Evolutionary conservation across 2,888 invertebrate species (phyloP).

Genomic region (Oxyteleia sp.): DNA sequence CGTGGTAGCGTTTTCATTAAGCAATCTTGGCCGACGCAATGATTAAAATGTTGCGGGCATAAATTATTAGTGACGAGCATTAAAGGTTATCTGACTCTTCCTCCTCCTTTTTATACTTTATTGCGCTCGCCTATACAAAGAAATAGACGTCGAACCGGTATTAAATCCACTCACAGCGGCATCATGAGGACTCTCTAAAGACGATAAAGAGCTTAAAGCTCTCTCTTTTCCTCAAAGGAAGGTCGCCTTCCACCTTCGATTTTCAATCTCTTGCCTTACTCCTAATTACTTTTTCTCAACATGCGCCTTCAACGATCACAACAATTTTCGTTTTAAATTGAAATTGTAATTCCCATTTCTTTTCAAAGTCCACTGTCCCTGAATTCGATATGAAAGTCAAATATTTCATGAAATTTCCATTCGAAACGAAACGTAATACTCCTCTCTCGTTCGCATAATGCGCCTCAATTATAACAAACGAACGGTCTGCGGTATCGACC

Average conservation of each 20-base stretch:
- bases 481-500: neutral
- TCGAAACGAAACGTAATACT: too few species aligned
- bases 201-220: slow-evolving; percentile 57
- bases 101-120: slow-evolving; percentile 32
- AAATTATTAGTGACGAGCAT: slow-evolving; percentile 11
- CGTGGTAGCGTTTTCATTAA: too few species aligned
- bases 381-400: slow-evolving; percentile 1
- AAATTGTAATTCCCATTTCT: slow-evolving; percentile 23
- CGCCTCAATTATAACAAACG: neutral
- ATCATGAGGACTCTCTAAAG: slow-evolving; percentile 40
- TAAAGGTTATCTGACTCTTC: slow-evolving; percentile 10
- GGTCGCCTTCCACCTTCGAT: slow-evolving; percentile 36
- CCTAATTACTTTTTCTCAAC: slow-evolving; percentile 46
- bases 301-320: slow-evolving; percentile 34
- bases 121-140: slow-evolving; percentile 46
- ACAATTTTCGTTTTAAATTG: slow-evolving; percentile 46
- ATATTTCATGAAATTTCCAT: neutral
- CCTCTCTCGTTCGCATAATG: neutral
- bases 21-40: too few species aligned
- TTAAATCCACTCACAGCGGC: slow-evolving; percentile 36
- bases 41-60: too few species aligned
- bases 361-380: neutral
- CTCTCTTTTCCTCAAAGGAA: slow-evolving; percentile 38
- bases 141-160: slow-evolving; percentile 45
- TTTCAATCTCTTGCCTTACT: slow-evolving; percentile 43